Evolutionary conservation across 2,888 invertebrate genomes (phyloP).

Genomic region (Lasiommata megera): DNA sequence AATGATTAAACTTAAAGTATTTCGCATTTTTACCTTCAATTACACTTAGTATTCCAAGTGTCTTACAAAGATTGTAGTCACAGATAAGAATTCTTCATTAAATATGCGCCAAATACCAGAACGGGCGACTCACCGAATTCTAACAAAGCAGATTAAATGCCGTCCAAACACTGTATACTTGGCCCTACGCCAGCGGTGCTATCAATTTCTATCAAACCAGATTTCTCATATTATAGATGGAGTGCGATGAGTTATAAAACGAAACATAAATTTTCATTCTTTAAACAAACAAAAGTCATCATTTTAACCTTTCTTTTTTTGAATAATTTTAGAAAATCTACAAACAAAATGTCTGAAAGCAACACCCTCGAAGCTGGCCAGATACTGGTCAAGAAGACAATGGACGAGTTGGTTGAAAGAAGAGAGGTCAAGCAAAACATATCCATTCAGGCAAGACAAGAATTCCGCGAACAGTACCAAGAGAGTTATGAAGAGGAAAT

Average conservation of each 20-base stretch:
- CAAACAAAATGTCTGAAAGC: conserved; percentile 59
- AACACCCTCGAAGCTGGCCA: conserved; percentile 69
- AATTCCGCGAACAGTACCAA: conserved; percentile 71
- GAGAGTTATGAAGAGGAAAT: conserved; percentile 77
- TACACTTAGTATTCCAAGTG: too few relatives aligned
- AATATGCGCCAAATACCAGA: conserved; percentile 21
- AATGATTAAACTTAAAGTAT: too few relatives aligned
- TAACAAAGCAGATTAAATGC: conserved; percentile 63
- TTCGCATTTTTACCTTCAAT: too few relatives aligned
- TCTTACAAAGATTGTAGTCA: neutral
- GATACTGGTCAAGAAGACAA: conserved; percentile 71
- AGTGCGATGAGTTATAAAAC: conserved; percentile 44
- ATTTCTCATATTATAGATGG: conserved; percentile 51
- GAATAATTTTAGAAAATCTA: conserved; percentile 23
- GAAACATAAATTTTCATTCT: neutral
- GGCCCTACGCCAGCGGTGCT: conserved; percentile 60
- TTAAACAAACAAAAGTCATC: neutral
- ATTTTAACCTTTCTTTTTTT: conserved; percentile 1
- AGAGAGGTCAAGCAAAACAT: conserved; percentile 66
- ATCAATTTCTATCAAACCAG: conserved; percentile 66
- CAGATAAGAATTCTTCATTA: conserved; percentile 6
- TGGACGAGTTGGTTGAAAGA: conserved; percentile 70
- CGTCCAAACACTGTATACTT: conserved; percentile 55
- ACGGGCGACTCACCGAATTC: conserved; percentile 33
- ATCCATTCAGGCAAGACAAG: conserved; percentile 73